These are phyloP conservation scores for Chrysemys picta DNA, from an alignment of 2,113 vertebrate genomes.

Conservation along the genomic window DNA sequence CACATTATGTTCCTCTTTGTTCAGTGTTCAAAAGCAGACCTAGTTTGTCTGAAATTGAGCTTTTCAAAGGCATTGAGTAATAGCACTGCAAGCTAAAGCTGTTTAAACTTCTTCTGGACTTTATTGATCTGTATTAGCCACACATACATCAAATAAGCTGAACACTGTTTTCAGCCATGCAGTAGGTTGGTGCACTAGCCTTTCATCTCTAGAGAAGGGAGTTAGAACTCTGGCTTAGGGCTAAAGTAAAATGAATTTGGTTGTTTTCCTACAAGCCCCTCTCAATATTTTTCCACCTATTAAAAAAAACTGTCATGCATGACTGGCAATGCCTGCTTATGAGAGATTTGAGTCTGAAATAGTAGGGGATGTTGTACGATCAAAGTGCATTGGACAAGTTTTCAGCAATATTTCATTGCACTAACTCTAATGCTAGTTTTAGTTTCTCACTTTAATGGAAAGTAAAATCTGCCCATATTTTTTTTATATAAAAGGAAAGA, in stretches of 20 bases:
- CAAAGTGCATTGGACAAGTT: not conserved
- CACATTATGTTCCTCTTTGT: not conserved
- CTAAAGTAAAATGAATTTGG: not conserved
- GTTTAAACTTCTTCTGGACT: not conserved
- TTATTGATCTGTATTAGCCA: not conserved
- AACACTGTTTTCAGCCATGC: fast-evolving
- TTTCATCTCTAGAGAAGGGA: fast-evolving
- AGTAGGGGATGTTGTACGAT: not conserved
- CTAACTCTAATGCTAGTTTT: not conserved
- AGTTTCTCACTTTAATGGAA: not conserved
- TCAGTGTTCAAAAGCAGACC: not conserved
- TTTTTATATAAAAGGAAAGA: fast-evolving
- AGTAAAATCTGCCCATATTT: not conserved
- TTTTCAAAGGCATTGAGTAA: not conserved
- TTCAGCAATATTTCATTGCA: not conserved
- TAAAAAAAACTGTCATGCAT: not conserved
- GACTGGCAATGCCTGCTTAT: not conserved
- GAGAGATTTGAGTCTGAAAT: not conserved
- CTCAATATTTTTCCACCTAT: not conserved
- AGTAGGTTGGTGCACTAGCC: not conserved
- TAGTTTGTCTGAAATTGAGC: not conserved
- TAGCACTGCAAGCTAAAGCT: not conserved
- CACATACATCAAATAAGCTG: not conserved
- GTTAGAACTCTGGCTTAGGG: not conserved
- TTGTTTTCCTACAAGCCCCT: not conserved